Evolutionary conservation across 1,140 invertebrate genomes (phyloP).

Genomic region (Drosophila bipectinata): DNA sequence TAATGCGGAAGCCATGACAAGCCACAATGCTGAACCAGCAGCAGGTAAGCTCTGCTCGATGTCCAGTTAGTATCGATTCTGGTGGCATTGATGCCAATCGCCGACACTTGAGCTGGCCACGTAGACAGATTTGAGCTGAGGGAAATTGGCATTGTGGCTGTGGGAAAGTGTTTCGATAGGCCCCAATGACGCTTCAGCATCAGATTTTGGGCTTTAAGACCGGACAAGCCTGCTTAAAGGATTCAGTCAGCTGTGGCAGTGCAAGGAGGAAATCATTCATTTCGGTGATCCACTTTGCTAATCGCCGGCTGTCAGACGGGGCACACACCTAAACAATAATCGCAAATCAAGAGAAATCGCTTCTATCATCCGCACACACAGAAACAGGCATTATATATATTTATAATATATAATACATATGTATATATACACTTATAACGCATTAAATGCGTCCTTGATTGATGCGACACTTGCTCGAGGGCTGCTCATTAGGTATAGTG

Average conservation of each 20-base stretch:
- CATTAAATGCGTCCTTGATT: conserved; percentile 80
- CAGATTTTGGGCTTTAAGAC: conserved; percentile 22
- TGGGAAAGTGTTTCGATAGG: conserved; percentile 21
- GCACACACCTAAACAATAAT: conserved; percentile 74
- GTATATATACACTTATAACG: conserved; percentile 51
- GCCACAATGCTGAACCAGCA: conserved; percentile 70
- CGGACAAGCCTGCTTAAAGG: conserved; percentile 42
- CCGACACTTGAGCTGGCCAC: conserved; percentile 64
- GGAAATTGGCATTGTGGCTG: conserved; percentile 38
- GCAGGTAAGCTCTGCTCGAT: conserved; percentile 22
- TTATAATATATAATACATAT: background rate
- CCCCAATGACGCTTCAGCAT: background rate
- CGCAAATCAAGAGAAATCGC: conserved; percentile 76
- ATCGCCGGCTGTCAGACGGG: conserved; percentile 69
- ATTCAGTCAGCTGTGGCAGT: conserved; percentile 21
- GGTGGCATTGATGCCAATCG: conserved; percentile 65
- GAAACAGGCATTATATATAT: background rate
- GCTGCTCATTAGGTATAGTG: conserved; percentile 80
- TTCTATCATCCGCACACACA: conserved; percentile 45
- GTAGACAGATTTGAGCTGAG: conserved; percentile 50
- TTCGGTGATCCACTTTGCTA: conserved; percentile 72
- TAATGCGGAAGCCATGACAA: conserved; percentile 61
- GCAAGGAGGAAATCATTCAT: conserved; percentile 60
- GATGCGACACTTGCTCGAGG: conserved; percentile 80
- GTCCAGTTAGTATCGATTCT: conserved; percentile 36